A percentile compares a stretch with the other conserved stretches of the same genome.
Conservation (phyloP, 2,888 invertebrate genomes). For the Synergus japonicus region DNA sequence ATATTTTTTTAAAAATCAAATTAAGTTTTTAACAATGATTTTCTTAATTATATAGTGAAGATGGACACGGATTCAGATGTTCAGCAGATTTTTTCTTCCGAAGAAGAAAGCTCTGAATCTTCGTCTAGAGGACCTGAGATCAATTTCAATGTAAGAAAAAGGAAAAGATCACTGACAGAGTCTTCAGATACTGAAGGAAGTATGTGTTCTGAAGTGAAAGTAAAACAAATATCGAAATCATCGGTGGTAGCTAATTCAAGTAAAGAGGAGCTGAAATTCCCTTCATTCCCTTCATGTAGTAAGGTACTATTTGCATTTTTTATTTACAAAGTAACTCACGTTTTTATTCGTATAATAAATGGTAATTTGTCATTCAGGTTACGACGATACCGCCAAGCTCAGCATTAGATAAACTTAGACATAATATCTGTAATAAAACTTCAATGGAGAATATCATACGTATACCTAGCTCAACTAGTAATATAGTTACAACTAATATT, state of each 20-base stretch:
- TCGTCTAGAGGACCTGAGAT: conserved; percentile 42
- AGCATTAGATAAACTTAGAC: conserved; percentile 27
- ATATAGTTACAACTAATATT: conserved; percentile 26
- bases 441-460: conserved; percentile 21
- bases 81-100: conserved; percentile 44
- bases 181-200: conserved; percentile 37
- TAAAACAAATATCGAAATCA: conserved; percentile 7
- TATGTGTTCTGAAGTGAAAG: conserved; percentile 12
- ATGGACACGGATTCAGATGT: conserved; percentile 31
- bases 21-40: neutral
- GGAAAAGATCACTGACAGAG: conserved; percentile 47
- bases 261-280: conserved; percentile 7
- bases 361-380: conserved; percentile 35
- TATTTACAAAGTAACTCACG: neutral
- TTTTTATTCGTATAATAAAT: conserved; percentile 3
- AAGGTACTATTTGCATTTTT: neutral
- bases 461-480: conserved; percentile 29
- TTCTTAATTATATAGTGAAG: conserved; percentile 22
- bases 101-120: conserved; percentile 40
- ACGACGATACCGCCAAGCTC: conserved; percentile 36
- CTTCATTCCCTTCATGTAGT: conserved; percentile 16
- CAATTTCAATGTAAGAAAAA: conserved; percentile 47
- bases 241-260: conserved; percentile 2
- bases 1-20: neutral
- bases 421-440: conserved; percentile 31